Percentiles rank a stretch among this genome's conserved stretches.
phyloP scores from a whole-genome alignment of 2,888 invertebrate genomes.

The Protonemura montana region DNA sequence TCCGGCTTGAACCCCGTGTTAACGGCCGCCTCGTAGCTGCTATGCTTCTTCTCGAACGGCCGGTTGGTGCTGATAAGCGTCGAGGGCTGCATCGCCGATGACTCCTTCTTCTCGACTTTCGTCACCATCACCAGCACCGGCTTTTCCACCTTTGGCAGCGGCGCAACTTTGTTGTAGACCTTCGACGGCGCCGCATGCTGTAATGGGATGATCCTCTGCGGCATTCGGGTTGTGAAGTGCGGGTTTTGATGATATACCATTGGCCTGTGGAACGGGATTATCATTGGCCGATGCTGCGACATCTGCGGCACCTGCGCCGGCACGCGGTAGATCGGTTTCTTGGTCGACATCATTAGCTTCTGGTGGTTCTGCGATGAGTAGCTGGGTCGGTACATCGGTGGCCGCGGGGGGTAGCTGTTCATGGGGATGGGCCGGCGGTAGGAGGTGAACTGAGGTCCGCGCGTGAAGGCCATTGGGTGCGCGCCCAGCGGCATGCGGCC shows the following conservation, averaged over 20 bases:
- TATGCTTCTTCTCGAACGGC: conserved; percentile 8
- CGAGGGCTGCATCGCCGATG: background rate
- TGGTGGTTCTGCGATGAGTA: conserved; percentile 12
- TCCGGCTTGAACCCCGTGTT: conserved; percentile 79
- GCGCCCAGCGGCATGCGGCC: background rate
- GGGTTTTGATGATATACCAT: conserved; percentile 24
- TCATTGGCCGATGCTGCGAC: conserved; percentile 34
- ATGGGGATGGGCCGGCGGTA: conserved; percentile 44
- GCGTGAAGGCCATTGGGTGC: conserved; percentile 31
- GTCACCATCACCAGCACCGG: conserved; percentile 45
- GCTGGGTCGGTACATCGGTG: conserved; percentile 38
- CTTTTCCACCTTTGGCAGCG: conserved; percentile 48
- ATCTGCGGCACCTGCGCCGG: conserved; percentile 32
- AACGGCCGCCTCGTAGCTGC: conserved; percentile 59
- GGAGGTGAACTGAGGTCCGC: conserved; percentile 33
- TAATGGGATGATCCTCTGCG: conserved; percentile 21
- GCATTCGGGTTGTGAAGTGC: background rate
- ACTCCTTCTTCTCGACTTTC: conserved; percentile 42
- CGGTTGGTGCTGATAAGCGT: conserved; percentile 22
- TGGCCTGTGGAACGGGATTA: conserved; percentile 32
- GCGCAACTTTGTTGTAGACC: conserved; percentile 39
- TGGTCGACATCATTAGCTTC: conserved; percentile 30
- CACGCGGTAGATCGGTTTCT: conserved; percentile 48
- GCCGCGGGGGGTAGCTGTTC: conserved; percentile 35
- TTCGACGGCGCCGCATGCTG: conserved; percentile 16